Evolutionary conservation across 2,888 invertebrate species (phyloP).

Genomic region (Iselma pallidipennis): DNA sequence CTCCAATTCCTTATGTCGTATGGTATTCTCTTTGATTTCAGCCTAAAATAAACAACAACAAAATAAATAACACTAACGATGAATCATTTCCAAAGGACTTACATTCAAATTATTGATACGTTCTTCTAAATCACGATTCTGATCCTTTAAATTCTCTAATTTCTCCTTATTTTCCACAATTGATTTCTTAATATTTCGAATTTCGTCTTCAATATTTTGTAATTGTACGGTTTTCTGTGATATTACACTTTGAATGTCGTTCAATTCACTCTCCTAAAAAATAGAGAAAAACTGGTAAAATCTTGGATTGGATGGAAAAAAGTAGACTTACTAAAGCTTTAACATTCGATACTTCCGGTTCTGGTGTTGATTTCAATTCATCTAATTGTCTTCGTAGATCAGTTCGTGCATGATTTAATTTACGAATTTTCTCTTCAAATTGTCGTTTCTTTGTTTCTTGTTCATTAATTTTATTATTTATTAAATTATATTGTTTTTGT

Average conservation of each 20-base stretch:
- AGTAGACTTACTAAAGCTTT: conserved; percentile 42
- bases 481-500: conserved; percentile 40
- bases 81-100: conserved; percentile 14
- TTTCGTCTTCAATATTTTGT: conserved; percentile 20
- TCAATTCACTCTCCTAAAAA: conserved; percentile 39
- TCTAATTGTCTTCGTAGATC: conserved; percentile 41
- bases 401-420: conserved; percentile 37
- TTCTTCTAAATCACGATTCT: conserved; percentile 39
- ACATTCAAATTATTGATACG: conserved; percentile 43
- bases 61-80: not conserved
- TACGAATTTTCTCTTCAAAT: conserved; percentile 45
- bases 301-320: conserved; percentile 1
- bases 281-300: too few relatives aligned
- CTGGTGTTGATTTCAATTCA: conserved; percentile 46
- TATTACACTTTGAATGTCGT: conserved; percentile 43
- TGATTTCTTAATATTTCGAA: not conserved
- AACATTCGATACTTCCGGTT: conserved; percentile 49
- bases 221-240: conserved; percentile 53
- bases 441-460: conserved; percentile 37
- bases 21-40: conserved; percentile 57
- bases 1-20: conserved; percentile 52
- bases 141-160: conserved; percentile 19
- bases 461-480: conserved; percentile 38
- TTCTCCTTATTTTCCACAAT: conserved; percentile 41
- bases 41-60: conserved; percentile 48